phyloP scores from a whole-genome alignment of 2,113 vertebrate species.

The Paracanthobrama guichenoti region DNA sequence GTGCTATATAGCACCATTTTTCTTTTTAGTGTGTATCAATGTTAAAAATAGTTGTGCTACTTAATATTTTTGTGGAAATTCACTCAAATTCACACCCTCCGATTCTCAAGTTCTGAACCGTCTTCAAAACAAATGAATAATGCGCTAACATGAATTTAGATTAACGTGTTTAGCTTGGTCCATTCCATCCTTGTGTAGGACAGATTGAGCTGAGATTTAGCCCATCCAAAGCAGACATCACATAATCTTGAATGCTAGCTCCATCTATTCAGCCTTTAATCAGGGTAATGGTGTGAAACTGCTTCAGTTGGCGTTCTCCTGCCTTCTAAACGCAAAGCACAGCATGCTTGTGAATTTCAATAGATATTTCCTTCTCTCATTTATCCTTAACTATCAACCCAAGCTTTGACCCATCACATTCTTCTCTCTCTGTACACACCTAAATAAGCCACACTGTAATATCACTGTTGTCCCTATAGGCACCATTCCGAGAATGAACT shows the following conservation, averaged over 20 bases:
- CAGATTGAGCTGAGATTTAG: neutral
- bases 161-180: neutral
- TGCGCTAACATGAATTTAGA: neutral
- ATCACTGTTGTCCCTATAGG: constrained; percentile 13
- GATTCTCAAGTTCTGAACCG: neutral
- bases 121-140: neutral
- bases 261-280: constrained; percentile 24
- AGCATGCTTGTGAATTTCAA: constrained; percentile 23
- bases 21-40: too few species aligned
- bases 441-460: neutral
- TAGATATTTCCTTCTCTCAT: neutral
- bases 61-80: too few species aligned
- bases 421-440: neutral
- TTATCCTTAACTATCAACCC: neutral
- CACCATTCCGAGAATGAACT: constrained; percentile 10
- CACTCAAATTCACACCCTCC: neutral
- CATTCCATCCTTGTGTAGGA: neutral
- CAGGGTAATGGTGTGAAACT: constrained; percentile 48
- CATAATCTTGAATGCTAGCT: neutral
- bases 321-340: constrained; percentile 38
- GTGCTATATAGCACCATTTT: too few species aligned
- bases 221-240: neutral
- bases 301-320: constrained; percentile 61
- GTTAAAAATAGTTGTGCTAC: too few species aligned
- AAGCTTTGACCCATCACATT: neutral